phyloP scores from a whole-genome alignment of 2,888 invertebrate species.

The Dasypogon diadema region DNA sequence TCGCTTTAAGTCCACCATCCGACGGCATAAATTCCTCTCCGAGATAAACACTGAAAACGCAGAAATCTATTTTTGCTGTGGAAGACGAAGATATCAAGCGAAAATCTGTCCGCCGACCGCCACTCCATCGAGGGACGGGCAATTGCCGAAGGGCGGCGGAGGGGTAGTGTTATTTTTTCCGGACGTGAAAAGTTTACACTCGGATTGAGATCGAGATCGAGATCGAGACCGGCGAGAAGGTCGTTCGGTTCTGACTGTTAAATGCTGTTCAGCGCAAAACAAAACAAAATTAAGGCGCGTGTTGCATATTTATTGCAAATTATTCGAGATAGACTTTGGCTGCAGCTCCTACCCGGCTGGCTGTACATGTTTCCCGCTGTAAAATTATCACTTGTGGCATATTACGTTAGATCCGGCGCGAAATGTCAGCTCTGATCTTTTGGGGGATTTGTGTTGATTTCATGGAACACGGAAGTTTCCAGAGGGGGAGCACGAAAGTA shows the following conservation, averaged over 20 bases:
- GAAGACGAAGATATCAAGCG: not conserved
- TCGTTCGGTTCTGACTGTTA: conserved; percentile 10
- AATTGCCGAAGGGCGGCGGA: too few relatives aligned
- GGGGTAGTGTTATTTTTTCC: not conserved
- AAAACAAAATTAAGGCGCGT: conserved; percentile 25
- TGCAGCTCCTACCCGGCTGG: too few relatives aligned
- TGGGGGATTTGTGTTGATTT: too few relatives aligned
- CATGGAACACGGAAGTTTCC: not conserved
- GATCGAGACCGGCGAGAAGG: conserved; percentile 30
- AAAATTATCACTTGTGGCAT: not conserved
- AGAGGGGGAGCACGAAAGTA: too few relatives aligned
- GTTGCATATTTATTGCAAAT: conserved; percentile 13
- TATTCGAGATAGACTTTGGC: not conserved
- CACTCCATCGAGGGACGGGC: too few relatives aligned
- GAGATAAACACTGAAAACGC: not conserved
- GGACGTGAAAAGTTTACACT: not conserved
- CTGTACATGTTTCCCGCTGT: not conserved
- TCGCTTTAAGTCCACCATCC: not conserved
- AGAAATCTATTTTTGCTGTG: not conserved
- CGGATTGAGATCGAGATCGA: not conserved
- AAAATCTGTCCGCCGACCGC: too few relatives aligned
- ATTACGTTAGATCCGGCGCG: not conserved
- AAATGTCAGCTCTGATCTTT: not conserved
- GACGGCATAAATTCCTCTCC: not conserved
- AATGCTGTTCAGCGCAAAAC: not conserved